Evolutionary conservation across 1,140 invertebrate species (phyloP).

Genomic region (Philopotamus ludificatus): DNA sequence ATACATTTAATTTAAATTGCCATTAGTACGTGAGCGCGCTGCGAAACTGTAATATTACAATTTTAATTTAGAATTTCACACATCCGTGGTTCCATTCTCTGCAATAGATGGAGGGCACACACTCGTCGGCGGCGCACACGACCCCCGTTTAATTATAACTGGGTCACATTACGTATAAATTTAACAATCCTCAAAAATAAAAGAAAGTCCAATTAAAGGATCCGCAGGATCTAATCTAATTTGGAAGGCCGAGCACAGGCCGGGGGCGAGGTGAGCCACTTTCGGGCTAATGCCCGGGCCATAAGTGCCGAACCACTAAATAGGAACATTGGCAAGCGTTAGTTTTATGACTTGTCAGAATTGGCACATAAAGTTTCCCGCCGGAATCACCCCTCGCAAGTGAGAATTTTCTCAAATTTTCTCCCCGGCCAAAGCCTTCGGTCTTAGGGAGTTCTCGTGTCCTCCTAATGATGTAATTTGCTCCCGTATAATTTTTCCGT

Average conservation of each 20-base stretch:
- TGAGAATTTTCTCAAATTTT: constrained; percentile 31
- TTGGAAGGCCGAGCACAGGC: neutral
- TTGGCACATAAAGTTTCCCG: constrained; percentile 41
- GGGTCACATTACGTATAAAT: too few species aligned
- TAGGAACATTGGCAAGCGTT: constrained; percentile 30
- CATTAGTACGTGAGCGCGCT: too few species aligned
- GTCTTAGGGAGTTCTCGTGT: constrained; percentile 30
- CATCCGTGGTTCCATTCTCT: neutral
- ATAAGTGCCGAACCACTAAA: constrained; percentile 38
- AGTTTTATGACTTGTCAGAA: constrained; percentile 41
- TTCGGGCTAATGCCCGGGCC: constrained; percentile 14
- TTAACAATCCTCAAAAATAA: too few species aligned
- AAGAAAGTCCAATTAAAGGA: too few species aligned
- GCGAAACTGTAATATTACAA: neutral
- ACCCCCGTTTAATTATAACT: too few species aligned
- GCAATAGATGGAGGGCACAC: too few species aligned
- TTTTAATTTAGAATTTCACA: neutral
- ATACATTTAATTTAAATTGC: too few species aligned
- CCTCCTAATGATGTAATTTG: constrained; percentile 41
- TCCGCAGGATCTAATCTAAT: too few species aligned
- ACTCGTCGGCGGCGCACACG: too few species aligned
- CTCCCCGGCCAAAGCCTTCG: constrained; percentile 26
- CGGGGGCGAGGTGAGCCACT: neutral
- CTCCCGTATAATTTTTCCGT: constrained; percentile 42
- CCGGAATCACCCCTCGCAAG: constrained; percentile 11